Evolutionary conservation across 1,140 invertebrate species (phyloP), one percentile per base, ranked within the genome.

Genomic region (Drosophila pachea): DNA sequence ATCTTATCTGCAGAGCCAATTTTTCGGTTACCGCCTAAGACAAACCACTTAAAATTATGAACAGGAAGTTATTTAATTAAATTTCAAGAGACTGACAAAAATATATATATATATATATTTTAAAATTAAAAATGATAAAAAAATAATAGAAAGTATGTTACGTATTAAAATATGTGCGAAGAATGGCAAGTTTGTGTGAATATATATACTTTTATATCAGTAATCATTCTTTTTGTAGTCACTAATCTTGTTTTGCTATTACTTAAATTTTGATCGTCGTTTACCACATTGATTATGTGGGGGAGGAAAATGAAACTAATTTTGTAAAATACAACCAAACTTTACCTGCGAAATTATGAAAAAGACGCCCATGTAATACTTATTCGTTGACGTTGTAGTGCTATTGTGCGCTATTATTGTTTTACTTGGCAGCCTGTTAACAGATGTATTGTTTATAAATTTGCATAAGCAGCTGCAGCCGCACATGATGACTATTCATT

Each of bases 401-500:
- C 12, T 22, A 63, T 56, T 56, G 67, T 49, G 35, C 50, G 8
- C 29, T 55, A 56, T 52, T 36, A 31, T 62, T 61, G 58, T 67
- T 53, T 54, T 52, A 22, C 32, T 69, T 69, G 52, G 67, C 60
- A 69, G 33, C 29, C 32, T 42, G 3, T 48, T 36, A 43, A 55
- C 29, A 45, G 22, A 36, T 16, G 47, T 38, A 69, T 52, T 69
- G 67, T 58, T 55, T 56, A 29, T 52, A 35, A 35, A 54, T 69
- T 58, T 69, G 32, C 38, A 58, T 38, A 52, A 52, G 36, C 66
- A 50, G 43, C 40, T 12, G 40, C 22, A 32, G n/a, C 4, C 12
- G 42, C n/a, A 47, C 32, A 49, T 49, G 12, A 7, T 36, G 14
- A 31, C 8, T 53, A 43, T 50, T 9, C n/a, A 31, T 33, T 67